Conservation (phyloP, 2,888 invertebrate genomes). For the Drosophila borborema region DNA sequence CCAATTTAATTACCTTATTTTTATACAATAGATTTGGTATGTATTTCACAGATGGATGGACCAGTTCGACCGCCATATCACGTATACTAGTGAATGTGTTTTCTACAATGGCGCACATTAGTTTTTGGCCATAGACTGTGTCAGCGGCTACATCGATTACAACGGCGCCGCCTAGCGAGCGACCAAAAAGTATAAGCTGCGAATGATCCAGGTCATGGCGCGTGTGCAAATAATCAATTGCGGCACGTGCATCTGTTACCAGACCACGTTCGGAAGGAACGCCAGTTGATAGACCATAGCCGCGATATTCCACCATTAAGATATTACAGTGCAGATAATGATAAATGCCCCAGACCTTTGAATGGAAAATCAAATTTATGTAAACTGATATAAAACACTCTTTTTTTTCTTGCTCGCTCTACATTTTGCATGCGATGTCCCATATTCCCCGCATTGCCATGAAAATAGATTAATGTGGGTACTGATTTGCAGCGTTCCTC, state of each 20-base stretch:
- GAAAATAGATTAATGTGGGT: constrained; percentile 95
- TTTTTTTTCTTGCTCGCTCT: neutral
- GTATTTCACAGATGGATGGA: constrained; percentile 88
- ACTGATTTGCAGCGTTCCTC: constrained; percentile 88
- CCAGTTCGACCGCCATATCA: constrained; percentile 93
- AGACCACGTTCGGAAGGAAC: constrained; percentile 94
- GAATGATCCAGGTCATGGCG: constrained; percentile 93
- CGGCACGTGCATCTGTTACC: constrained; percentile 94
- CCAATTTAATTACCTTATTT: constrained; percentile 90
- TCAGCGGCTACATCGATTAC: constrained; percentile 94
- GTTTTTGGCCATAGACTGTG: constrained; percentile 90
- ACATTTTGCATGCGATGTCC: constrained; percentile 95
- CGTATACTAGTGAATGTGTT: constrained; percentile 98
- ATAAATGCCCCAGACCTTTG: constrained; percentile 90
- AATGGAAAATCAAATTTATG: neutral
- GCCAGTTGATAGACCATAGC: constrained; percentile 96
- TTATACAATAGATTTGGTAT: constrained; percentile 94
- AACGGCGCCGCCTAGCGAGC: constrained; percentile 95
- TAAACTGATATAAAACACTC: neutral
- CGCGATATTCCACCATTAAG: constrained; percentile 97
- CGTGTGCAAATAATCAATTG: constrained; percentile 92
- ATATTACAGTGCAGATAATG: constrained; percentile 93
- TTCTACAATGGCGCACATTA: constrained; percentile 95
- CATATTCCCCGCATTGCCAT: constrained; percentile 99
- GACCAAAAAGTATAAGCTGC: constrained; percentile 95